phyloP scores from a whole-genome alignment of 2,113 vertebrate species.

The Misgurnus mizolepis region DNA sequence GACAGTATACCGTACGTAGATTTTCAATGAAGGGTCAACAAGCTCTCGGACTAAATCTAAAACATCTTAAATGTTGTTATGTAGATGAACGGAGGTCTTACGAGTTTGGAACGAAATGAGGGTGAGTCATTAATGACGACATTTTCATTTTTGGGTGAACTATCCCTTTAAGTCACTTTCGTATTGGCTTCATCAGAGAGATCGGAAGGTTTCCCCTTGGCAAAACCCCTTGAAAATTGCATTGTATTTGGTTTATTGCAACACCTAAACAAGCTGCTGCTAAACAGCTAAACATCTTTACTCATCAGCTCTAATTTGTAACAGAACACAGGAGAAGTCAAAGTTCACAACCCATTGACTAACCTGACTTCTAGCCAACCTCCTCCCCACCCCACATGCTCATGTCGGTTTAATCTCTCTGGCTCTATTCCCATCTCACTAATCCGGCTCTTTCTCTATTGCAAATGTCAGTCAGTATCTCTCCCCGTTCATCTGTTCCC shows the following conservation, averaged over 20 bases:
- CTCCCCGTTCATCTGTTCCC: conserved; percentile 24
- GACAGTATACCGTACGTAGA: no score
- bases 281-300: background rate
- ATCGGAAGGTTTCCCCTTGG: no score
- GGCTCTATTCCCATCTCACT: background rate
- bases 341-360: conserved; percentile 42
- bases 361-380: conserved; percentile 12
- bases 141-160: no score
- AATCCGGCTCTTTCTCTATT: conserved; percentile 24
- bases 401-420: conserved; percentile 34
- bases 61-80: no score
- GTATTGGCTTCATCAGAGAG: no score
- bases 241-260: background rate
- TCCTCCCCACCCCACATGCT: background rate
- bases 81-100: no score
- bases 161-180: no score
- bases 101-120: no score
- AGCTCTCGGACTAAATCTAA: no score
- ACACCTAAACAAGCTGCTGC: background rate
- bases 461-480: conserved; percentile 24
- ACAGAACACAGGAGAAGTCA: conserved; percentile 7
- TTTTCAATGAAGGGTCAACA: no score
- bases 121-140: no score
- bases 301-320: conserved; percentile 35
- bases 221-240: no score